Percentiles rank a stretch among this genome's conserved stretches.
Conservation (phyloP, 2,797 vertebrate genomes). For the Coranthus polyacanthus region DNA sequence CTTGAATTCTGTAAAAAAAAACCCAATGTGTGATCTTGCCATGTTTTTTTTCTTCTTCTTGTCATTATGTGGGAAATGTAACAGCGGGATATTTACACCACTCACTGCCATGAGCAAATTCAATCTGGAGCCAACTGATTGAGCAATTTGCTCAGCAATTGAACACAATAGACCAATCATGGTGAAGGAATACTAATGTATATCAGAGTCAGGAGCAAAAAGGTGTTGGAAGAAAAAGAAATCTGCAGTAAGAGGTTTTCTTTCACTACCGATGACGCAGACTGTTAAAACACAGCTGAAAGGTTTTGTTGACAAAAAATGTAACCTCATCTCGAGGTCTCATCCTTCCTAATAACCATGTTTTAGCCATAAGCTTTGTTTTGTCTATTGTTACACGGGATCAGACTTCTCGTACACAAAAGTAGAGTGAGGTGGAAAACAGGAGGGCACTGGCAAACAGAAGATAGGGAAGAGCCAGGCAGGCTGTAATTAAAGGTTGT, state of each 20-base stretch:
- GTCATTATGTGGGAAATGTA: conserved; percentile 55
- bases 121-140: conserved; percentile 76
- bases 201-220: conserved; percentile 37
- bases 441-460: background rate
- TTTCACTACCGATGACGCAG: conserved; percentile 32
- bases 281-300: background rate
- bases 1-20: too few relatives aligned
- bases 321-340: background rate
- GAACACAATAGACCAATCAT: conserved; percentile 72
- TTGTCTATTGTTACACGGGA: conserved; percentile 2
- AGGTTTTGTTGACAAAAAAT: background rate
- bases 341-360: background rate
- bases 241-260: conserved; percentile 18
- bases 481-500: conserved; percentile 9
- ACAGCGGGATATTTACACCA: conserved; percentile 73
- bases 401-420: too few relatives aligned
- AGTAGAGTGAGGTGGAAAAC: conserved; percentile 4
- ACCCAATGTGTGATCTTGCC: conserved; percentile 6
- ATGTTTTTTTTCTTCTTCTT: conserved; percentile 47
- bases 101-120: conserved; percentile 76
- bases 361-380: background rate
- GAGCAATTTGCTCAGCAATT: conserved; percentile 76
- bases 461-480: conserved; percentile 6
- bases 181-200: conserved; percentile 67
- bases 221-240: conserved; percentile 25